Evolutionary conservation across 2,797 vertebrate genomes (phyloP).

Genomic region (Enteromius thamalakanensis): DNA sequence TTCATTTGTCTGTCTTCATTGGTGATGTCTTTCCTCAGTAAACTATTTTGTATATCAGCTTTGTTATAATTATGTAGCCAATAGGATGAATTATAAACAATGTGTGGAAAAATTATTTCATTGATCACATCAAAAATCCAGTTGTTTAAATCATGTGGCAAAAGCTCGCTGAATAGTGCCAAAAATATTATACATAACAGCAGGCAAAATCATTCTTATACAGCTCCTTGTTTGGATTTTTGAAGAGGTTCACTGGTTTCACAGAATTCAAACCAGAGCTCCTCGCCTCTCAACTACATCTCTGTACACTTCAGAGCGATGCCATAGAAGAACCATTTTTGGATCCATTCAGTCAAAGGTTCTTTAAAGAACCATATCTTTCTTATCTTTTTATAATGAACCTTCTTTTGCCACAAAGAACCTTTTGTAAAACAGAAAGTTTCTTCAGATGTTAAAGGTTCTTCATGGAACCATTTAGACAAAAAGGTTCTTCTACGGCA

Average conservation of each 20-base stretch:
- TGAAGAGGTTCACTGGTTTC: neutral
- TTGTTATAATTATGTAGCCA: neutral
- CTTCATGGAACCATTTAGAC: no score
- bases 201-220: neutral
- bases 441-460: no score
- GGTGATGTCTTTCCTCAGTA: neutral
- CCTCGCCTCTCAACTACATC: no score
- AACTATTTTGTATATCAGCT: neutral
- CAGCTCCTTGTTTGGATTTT: neutral
- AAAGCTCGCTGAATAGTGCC: neutral
- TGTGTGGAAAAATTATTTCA: conserved; percentile 5
- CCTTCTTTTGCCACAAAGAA: no score
- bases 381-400: no score
- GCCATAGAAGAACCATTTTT: no score
- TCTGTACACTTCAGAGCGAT: no score
- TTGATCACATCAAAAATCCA: neutral
- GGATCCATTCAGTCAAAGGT: no score
- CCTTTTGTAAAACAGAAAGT: no score
- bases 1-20: neutral
- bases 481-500: no score
- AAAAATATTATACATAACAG: neutral
- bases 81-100: neutral
- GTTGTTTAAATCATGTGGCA: neutral
- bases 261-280: no score
- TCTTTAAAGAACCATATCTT: no score